phyloP scores from a whole-genome alignment of 1,140 invertebrate genomes.

The Drosophila elegans region DNA sequence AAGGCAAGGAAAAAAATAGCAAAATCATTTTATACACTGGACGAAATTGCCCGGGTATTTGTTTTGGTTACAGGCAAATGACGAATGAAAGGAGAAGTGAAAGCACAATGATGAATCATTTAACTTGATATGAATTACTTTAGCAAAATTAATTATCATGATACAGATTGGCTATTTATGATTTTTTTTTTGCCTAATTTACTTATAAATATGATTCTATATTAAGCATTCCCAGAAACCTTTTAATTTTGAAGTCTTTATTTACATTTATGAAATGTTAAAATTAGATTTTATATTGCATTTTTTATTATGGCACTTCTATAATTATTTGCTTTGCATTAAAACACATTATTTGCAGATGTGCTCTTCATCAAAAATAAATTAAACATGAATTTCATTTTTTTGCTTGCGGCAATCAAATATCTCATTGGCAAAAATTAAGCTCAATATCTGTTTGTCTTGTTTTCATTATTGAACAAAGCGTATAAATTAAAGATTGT shows the following conservation, averaged over 20 bases:
- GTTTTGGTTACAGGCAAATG: background rate
- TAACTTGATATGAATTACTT: background rate
- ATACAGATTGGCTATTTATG: background rate
- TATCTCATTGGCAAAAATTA: background rate
- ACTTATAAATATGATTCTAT: background rate
- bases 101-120: constrained; percentile 14
- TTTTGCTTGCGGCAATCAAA: background rate
- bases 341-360: background rate
- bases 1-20: constrained; percentile 1
- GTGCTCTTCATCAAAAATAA: background rate
- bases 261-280: no score
- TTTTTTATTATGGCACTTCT: background rate
- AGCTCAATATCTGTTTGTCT: background rate
- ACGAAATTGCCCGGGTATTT: constrained; percentile 6
- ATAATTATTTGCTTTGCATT: background rate
- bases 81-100: background rate
- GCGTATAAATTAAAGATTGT: no score
- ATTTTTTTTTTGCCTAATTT: background rate
- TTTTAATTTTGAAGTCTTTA: no score
- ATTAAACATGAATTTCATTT: background rate
- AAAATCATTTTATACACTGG: constrained; percentile 34
- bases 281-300: no score
- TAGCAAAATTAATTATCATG: background rate
- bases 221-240: no score
- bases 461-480: background rate